A percentile compares a stretch with the other conserved stretches of the same genome.
Evolutionary conservation across 53 echinoderm and acorn worm species (phyloP).

Genomic region (Luidia sarsii): DNA sequence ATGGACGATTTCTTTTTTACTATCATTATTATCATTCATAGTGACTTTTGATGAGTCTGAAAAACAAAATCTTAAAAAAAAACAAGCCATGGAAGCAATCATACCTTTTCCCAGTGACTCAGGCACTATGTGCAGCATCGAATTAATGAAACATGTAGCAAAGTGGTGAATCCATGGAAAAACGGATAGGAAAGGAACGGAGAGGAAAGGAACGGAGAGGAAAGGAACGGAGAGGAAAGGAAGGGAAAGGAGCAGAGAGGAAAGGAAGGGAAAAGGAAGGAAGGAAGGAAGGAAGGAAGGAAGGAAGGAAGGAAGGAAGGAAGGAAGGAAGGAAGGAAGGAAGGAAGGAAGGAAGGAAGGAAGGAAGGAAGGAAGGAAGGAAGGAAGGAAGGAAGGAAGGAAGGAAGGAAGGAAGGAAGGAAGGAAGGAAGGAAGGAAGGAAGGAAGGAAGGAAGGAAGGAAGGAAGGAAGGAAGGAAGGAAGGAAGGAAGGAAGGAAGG

Average conservation of each 20-base stretch:
- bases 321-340: not conserved
- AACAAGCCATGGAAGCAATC: slow-evolving; percentile 29
- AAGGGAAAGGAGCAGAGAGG: not conserved
- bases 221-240: slow-evolving; percentile 2
- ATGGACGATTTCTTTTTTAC: too few species aligned
- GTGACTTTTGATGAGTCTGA: not conserved
- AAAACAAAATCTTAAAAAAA: slow-evolving; percentile 10
- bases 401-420: slow-evolving; percentile 11
- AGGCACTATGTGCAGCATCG: slow-evolving; percentile 82
- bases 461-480: not conserved
- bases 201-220: slow-evolving; percentile 11
- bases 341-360: slow-evolving; percentile 16
- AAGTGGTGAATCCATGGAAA: not conserved
- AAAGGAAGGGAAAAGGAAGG: not conserved
- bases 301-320: slow-evolving; percentile 32
- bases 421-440: slow-evolving; percentile 13
- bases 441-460: not conserved
- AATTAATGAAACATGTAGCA: not conserved
- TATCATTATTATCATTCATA: not conserved
- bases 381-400: not conserved
- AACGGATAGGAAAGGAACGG: slow-evolving; percentile 5
- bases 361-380: slow-evolving; percentile 11
- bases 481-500: slow-evolving; percentile 16
- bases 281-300: not conserved
- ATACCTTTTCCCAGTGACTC: slow-evolving; percentile 98